Evolutionary conservation across 2,888 invertebrate genomes (phyloP), one percentile per base, ranked within the genome.

Genomic region (Caprella mutica): DNA sequence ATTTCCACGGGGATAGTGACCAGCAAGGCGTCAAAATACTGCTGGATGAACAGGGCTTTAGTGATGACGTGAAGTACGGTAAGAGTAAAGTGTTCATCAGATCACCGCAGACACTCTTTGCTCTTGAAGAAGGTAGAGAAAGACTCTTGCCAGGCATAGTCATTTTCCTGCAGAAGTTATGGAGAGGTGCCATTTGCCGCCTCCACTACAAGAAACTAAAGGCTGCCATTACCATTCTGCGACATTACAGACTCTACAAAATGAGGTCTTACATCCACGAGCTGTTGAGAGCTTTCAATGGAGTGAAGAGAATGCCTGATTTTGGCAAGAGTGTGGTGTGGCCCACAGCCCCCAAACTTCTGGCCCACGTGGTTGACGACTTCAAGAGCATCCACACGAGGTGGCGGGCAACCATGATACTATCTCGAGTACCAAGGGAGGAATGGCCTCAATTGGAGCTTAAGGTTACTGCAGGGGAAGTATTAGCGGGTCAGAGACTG

Each of bases 51-150:
- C 80, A 85, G 68, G 80, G 82, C 38, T 82, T 85, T 67, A 72
- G 80, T 2, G 75, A 82, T 33, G 96, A 97, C 70, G 92, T 93
- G 21, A 88, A 88, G 72, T 94, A 86, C 70, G 97, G 97, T 14
- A 86, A 88, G 69, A 94, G 93, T 1, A 97, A 98, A 75, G 80
- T 97, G 53, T 98, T 98, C 71, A 88, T 97, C 66, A 80, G 93
- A 70, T 86, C 89, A 14, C 96, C 97, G 0, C 83, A 81, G 68
- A 96, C 94, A 0, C 75, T 98, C 55, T 94, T 96, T 72, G 79
- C 83, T 0, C 74, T 98, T 68, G 97, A 98, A 73, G 83, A 81
- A 71, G 77, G 84, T 44, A 81, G 97, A 67, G 86, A 87, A 52
- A 83, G 84, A 66, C 80, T 87, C 71, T 85, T 98, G 64, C 94